Base-by-base conservation (phyloP, 2,888 invertebrate genomes). In the Marasmarcha lunaedactyla region DNA sequence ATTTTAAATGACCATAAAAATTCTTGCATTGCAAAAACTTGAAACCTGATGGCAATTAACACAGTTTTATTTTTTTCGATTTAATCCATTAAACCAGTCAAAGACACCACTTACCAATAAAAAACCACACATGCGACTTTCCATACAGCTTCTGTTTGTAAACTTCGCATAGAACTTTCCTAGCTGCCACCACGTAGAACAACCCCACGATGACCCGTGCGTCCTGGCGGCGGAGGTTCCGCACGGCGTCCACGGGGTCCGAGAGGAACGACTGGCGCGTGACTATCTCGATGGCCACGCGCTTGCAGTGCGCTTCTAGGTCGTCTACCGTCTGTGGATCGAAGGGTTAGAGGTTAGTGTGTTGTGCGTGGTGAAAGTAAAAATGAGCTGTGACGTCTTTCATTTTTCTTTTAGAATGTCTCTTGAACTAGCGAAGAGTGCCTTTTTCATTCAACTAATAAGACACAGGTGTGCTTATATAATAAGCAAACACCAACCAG, bases 71-170 rank as follows among this genome's bases (percentile, higher is more conserved):
- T n/a, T n/a, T n/a, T n/a, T n/a, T n/a, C n/a, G n/a, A n/a, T n/a
- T n/a, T n/a, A n/a, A n/a, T n/a, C n/a, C n/a, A n/a, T n/a, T n/a
- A n/a, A n/a, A n/a, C n/a, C n/a, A n/a, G n/a, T n/a, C n/a, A n/a
- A n/a, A n/a, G n/a, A n/a, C n/a, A 20, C 3, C 20, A 63, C 88
- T 87, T 66, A 89, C 97, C 99, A 57, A 99, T 98, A 74, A 99
- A 97, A 73, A 98, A 97, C 99, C 99, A 99, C 15, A 99, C 98
- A 78, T 98, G 94, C 33, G 94, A 93, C 55, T 95, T 93, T 11
- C 98, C 99, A 66, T 94, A 98, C 14, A 99, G 85, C 45, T 91
- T 90, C 62, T 97, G 94, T 61, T 94, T 95, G 84, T 94, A 97
- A 54, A 97, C 91, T 76, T 98, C 97, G 71, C 99, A 99, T 13